Percentiles rank a stretch among this genome's conserved stretches.
Evolutionary conservation across 2,113 vertebrate species (phyloP).

Genomic region (Motacilla tschutschensis): DNA sequence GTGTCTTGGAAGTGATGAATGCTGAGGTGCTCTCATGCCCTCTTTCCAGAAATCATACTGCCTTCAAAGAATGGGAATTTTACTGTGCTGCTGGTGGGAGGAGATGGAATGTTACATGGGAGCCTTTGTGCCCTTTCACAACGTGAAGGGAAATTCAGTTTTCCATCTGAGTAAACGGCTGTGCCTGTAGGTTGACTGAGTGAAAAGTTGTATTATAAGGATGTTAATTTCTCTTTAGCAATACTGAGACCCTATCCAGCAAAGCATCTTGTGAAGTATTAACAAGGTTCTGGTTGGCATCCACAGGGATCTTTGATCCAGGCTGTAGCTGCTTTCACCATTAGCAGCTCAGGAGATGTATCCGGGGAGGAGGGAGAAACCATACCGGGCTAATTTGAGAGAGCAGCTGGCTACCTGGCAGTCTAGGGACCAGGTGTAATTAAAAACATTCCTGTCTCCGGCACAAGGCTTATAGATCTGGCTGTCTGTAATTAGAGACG

Average conservation of each 20-base stretch:
- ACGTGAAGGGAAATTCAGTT: not conserved
- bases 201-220: not conserved
- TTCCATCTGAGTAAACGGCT: not conserved
- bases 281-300: not conserved
- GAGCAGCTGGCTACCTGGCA: not conserved
- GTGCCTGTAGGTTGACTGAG: not conserved
- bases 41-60: not conserved
- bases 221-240: not conserved
- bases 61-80: not conserved
- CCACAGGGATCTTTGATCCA: not conserved
- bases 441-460: constrained; percentile 10
- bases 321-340: not conserved
- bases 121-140: not conserved
- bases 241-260: not conserved
- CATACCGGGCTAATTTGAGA: not conserved
- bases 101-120: not conserved
- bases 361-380: not conserved
- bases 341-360: not conserved
- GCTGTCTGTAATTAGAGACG: constrained; percentile 24
- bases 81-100: not conserved
- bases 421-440: not conserved
- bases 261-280: not conserved
- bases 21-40: not conserved
- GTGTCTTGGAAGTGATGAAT: not conserved
- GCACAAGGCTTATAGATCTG: not conserved